Percentiles rank a stretch among this genome's conserved stretches.
Evolutionary conservation across 1,140 invertebrate genomes (phyloP).

Genomic region (Centruroides vittatus): DNA sequence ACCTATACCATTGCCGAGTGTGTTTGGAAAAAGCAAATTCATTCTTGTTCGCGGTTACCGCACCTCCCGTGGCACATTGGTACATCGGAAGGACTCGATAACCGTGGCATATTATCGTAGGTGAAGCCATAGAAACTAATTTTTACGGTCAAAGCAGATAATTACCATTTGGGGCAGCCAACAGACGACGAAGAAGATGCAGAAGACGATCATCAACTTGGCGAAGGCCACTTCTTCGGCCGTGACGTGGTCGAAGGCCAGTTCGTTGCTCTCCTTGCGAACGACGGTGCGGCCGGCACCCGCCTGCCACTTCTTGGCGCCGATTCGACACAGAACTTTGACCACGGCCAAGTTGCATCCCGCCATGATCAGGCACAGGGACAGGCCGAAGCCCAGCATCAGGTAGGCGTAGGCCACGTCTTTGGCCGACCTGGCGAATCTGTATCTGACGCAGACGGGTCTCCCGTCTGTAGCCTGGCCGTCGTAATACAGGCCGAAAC

Average conservation of each 20-base stretch:
- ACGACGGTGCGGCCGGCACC: slow-evolving; percentile 31
- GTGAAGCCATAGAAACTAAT: no score
- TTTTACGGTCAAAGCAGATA: not conserved
- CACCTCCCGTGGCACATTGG: no score
- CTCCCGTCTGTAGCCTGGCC: slow-evolving; percentile 8
- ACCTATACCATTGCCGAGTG: no score
- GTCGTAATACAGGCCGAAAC: slow-evolving; percentile 59
- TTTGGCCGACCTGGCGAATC: slow-evolving; percentile 42
- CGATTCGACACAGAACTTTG: slow-evolving; percentile 42
- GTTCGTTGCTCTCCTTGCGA: slow-evolving; percentile 2
- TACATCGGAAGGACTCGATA: no score
- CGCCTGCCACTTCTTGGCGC: slow-evolving; percentile 18
- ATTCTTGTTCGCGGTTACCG: no score
- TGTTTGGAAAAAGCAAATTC: no score
- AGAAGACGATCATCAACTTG: slow-evolving; percentile 62
- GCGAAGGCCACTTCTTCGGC: slow-evolving; percentile 67
- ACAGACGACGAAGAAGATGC: slow-evolving; percentile 62
- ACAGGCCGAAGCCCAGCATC: slow-evolving; percentile 54
- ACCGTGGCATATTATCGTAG: no score
- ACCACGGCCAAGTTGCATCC: slow-evolving; percentile 69
- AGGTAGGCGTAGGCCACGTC: slow-evolving; percentile 62
- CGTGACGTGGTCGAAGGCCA: slow-evolving; percentile 13
- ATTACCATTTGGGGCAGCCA: slow-evolving; percentile 76
- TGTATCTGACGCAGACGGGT: slow-evolving; percentile 46
- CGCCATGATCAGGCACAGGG: slow-evolving; percentile 57